These are phyloP conservation scores for Charaxes varanes DNA, from an alignment of 1,140 invertebrate genomes.

Conservation along the genomic window DNA sequence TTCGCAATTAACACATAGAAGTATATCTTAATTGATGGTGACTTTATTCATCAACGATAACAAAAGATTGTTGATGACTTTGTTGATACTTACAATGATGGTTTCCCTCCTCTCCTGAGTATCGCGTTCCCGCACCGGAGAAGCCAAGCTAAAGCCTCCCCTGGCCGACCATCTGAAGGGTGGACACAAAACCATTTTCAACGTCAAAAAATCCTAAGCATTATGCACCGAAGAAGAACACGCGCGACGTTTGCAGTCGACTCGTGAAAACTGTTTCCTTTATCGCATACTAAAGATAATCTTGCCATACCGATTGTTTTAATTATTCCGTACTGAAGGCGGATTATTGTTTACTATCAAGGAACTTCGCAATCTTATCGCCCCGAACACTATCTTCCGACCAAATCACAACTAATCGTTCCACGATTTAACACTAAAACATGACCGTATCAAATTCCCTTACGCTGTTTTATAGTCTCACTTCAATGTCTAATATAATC, in stretches of 20 bases:
- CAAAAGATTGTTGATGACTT: too few relatives aligned
- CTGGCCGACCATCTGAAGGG: conserved; percentile 57
- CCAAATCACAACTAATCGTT: conserved; percentile 45
- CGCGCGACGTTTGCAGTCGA: too few relatives aligned
- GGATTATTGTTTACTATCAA: conserved; percentile 61
- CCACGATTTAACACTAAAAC: conserved; percentile 16
- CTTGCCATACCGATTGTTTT: conserved; percentile 64
- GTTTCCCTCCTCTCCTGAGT: conserved; percentile 35
- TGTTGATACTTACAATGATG: conserved; percentile 52
- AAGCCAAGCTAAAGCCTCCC: conserved; percentile 49
- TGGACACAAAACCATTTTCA: conserved; percentile 64
- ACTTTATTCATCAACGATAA: too few relatives aligned
- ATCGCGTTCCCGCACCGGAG: conserved; percentile 17
- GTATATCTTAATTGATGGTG: too few relatives aligned
- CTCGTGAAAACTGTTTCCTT: conserved; percentile 38
- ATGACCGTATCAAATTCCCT: conserved; percentile 20
- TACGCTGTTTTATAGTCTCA: conserved; percentile 5
- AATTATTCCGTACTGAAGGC: conserved; percentile 63
- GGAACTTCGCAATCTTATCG: conserved; percentile 64
- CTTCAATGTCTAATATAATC: too few relatives aligned
- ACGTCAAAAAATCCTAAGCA: conserved; percentile 1
- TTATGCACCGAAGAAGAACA: too few relatives aligned
- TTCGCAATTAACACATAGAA: too few relatives aligned
- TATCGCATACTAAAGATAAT: conserved; percentile 61
- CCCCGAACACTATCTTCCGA: conserved; percentile 44